Conservation (phyloP, 2,797 vertebrate genomes). For the Channallabes apus region DNA sequence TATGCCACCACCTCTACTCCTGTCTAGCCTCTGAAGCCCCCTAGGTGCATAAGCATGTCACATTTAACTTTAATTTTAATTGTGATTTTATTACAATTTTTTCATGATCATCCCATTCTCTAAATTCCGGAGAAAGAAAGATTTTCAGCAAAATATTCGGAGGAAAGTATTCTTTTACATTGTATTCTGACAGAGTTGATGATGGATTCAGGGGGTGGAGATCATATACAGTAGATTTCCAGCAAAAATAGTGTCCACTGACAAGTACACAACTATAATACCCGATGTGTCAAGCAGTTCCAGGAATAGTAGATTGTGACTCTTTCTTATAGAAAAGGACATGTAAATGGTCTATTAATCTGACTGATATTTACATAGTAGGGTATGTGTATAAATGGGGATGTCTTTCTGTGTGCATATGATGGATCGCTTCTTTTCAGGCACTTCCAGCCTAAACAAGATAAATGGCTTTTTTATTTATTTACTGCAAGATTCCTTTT, state of each 20-base stretch:
- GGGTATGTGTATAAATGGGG: neutral
- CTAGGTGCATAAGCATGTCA: constrained; percentile 1
- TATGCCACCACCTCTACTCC: neutral
- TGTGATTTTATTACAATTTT: neutral
- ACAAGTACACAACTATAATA: constrained; percentile 45
- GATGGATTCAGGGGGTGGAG: constrained; percentile 15
- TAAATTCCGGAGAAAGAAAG: too few relatives aligned
- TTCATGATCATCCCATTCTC: neutral
- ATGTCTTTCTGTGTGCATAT: neutral
- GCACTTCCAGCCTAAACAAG: neutral
- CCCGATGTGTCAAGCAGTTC: neutral
- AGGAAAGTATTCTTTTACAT: neutral
- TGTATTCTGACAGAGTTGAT: neutral
- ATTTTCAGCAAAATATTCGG: neutral
- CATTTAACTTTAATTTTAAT: neutral
- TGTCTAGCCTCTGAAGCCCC: neutral
- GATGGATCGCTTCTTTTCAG: neutral
- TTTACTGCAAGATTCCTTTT: constrained; percentile 32
- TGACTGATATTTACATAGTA: neutral
- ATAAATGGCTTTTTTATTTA: constrained; percentile 10
- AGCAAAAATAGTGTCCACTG: constrained; percentile 33
- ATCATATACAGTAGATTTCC: neutral
- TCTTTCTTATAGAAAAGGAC: neutral
- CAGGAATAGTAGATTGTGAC: neutral
- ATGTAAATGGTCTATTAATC: neutral